These are phyloP conservation scores for Hippoglossus hippoglossus DNA, from an alignment of 2,797 vertebrate genomes.

Conservation along the genomic window DNA sequence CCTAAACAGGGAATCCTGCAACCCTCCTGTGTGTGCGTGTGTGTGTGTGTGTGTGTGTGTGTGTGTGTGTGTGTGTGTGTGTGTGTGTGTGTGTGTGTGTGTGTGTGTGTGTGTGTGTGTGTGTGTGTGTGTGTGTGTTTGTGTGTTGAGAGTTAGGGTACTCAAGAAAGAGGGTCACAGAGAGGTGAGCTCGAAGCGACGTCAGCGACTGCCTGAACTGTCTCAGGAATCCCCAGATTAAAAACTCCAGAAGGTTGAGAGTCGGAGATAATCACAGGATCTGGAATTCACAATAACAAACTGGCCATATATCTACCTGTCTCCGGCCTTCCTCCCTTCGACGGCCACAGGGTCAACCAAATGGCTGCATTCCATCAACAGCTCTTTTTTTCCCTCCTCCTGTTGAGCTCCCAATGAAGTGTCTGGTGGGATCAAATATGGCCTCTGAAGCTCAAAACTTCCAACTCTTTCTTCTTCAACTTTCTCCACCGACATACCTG, in stretches of 20 bases:
- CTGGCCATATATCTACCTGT: constrained; percentile 99
- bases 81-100: constrained; percentile 11
- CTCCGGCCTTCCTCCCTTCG: constrained; percentile 93
- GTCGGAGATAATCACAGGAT: constrained; percentile 97
- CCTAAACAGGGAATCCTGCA: constrained; percentile 66
- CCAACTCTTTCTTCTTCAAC: constrained; percentile 31
- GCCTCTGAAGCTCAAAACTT: constrained; percentile 53
- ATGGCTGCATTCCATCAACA: constrained; percentile 92
- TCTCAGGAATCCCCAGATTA: constrained; percentile 94
- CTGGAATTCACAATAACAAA: constrained; percentile 99
- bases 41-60: constrained; percentile 11
- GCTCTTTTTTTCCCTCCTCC: constrained; percentile 69
- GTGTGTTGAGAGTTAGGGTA: constrained; percentile 6
- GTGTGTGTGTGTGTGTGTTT: not conserved
- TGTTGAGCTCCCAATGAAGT: constrained; percentile 76
- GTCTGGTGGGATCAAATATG: constrained; percentile 83
- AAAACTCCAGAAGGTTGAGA: constrained; percentile 94
- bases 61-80: constrained; percentile 10
- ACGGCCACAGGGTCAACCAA: constrained; percentile 92
- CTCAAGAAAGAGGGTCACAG: constrained; percentile 81
- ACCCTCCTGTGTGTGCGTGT: not conserved
- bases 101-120: too few relatives aligned
- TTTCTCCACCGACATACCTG: not conserved
- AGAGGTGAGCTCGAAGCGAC: constrained; percentile 88
- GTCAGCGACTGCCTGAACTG: constrained; percentile 86